Evolutionary conservation across 2,888 invertebrate genomes (phyloP).

Genomic region (Diloba caeruleocephala): DNA sequence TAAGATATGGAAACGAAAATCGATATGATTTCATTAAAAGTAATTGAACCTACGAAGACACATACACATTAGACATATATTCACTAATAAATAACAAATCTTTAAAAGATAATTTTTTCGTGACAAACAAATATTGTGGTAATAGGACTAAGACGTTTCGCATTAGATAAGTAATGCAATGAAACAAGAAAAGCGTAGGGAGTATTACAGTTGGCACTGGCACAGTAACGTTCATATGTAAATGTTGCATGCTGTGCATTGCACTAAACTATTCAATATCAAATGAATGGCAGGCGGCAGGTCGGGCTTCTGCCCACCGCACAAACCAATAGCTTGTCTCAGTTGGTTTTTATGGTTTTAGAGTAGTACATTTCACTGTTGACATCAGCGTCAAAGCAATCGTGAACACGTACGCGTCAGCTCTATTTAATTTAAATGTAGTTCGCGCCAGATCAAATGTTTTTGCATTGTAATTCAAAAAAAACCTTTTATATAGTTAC

Average conservation of each 20-base stretch:
- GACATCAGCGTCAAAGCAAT: no score
- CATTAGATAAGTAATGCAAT: conserved; percentile 32
- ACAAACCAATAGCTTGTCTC: conserved; percentile 67
- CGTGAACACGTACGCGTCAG: no score
- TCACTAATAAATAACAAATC: conserved; percentile 7
- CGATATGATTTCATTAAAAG: conserved; percentile 1
- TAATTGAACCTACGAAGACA: conserved; percentile 2
- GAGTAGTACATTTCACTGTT: no score
- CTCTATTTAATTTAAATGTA: conserved; percentile 8
- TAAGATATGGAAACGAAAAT: conserved; percentile 4
- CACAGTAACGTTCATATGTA: conserved; percentile 43
- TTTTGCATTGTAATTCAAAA: no score
- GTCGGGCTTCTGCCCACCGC: conserved; percentile 56
- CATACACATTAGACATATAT: background rate
- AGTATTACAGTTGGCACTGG: conserved; percentile 43
- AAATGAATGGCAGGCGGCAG: conserved; percentile 71
- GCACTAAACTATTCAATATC: conserved; percentile 77
- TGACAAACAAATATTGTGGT: conserved; percentile 17
- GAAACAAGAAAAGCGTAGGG: conserved; percentile 35
- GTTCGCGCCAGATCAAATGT: no score
- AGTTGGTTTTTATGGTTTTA: conserved; percentile 62
- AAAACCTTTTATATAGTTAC: no score
- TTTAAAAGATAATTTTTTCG: conserved; percentile 19
- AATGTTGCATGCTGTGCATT: conserved; percentile 61
- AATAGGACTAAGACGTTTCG: conserved; percentile 13